Base-by-base conservation (phyloP, 2,797 vertebrate genomes). In the Semaprochilodus insignis region DNA sequence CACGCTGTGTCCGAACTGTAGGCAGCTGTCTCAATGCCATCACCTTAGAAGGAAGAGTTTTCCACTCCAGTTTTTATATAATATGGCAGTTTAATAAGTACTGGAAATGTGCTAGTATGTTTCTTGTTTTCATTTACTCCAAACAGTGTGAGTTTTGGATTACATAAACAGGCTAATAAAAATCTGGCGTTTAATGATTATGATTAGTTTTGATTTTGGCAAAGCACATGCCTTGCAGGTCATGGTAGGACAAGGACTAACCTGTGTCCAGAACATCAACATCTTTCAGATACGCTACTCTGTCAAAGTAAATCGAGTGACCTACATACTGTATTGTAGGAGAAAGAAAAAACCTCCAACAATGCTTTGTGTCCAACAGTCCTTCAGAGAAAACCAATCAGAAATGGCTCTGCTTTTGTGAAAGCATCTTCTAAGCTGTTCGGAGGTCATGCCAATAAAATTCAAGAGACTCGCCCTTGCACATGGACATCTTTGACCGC, bases 331-430 rank as follows among this genome's bases (percentile, higher is more conserved):
- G 69, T 6, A 51, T 2, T 36, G 73, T 0, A 34, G 17, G 54
- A 13, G 14, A 51, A 72, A 54, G 25, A 19, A 57, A 21, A 59
- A 21, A 8, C 34, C 34, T 19, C 34, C 40, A 71, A 40, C 34
- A 31, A 73, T 19, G 7, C 55, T n/a, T 74, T 27, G 8, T 40
- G 73, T 75, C 4, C 55, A 75, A n/a, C 21, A n/a, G 55, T 23
- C 21, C 31, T 75, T 75, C 55, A 52, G 16, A 74, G 16, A 55
- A 73, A 55, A 31, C 17, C 15, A 21, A 40, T 8, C 34, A 59
- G 21, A 23, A 75, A 75, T 60, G 60, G 34, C 55, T 59, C 73
- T 16, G 19, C 55, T 34, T 74, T 57, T 74, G 72, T 75, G 6
- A 72, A 17, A 54, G 51, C 70, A 54, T 52, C 44, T 25, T 71